Evolutionary conservation across 2,888 invertebrate genomes (phyloP).

Genomic region (Homarus gammarus): DNA sequence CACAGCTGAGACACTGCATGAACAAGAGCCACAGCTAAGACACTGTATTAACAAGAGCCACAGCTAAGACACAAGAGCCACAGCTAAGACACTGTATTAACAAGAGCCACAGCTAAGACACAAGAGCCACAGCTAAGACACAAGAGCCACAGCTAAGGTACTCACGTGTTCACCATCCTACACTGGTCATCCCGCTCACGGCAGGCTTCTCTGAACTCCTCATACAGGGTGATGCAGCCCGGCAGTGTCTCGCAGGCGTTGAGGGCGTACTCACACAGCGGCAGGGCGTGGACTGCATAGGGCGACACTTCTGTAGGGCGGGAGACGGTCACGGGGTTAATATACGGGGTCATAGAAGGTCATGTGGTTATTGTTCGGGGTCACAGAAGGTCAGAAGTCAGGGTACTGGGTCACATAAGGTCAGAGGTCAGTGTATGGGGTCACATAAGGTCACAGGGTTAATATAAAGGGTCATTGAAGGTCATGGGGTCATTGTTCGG

Average conservation of each 20-base stretch:
- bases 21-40: background rate
- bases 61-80: background rate
- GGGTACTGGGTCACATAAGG: too few species aligned
- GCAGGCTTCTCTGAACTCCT: constrained; percentile 92
- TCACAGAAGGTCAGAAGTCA: too few species aligned
- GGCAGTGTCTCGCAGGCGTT: constrained; percentile 90
- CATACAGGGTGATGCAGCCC: constrained; percentile 89
- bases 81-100: background rate
- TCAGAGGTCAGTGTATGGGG: too few species aligned
- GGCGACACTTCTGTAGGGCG: constrained; percentile 85
- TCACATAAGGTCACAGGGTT: too few species aligned
- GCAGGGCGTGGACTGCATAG: constrained; percentile 92
- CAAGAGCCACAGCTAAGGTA: constrained; percentile 32
- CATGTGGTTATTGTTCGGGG: background rate
- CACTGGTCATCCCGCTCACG: constrained; percentile 92
- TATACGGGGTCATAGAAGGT: background rate
- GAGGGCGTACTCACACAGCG: constrained; percentile 93
- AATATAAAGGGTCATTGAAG: background rate
- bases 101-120: background rate
- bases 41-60: background rate
- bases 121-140: background rate
- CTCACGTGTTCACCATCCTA: constrained; percentile 92
- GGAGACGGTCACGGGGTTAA: background rate
- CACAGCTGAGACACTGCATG: background rate
- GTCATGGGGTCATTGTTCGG: too few species aligned